These are phyloP conservation scores for Raphicerus campestris DNA, from an alignment of 2,113 vertebrate species.

Conservation along the genomic window DNA sequence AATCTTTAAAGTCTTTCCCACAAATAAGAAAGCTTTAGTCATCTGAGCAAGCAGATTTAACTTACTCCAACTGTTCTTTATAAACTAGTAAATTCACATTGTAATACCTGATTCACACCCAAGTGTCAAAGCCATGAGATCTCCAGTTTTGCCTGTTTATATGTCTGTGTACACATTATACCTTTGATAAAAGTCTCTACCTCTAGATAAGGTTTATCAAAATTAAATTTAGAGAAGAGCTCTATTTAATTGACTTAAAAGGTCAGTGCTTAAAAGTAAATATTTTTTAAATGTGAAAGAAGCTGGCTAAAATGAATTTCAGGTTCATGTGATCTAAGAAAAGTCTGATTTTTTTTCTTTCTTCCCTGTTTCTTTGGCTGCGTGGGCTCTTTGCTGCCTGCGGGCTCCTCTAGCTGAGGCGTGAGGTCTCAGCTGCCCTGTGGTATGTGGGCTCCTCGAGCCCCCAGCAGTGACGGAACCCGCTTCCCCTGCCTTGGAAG, in stretches of 20 bases:
- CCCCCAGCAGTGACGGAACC: neutral
- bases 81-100: neutral
- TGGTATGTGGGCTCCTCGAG: neutral
- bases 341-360: rapidly evolving
- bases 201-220: neutral
- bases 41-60: neutral
- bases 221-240: neutral
- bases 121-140: neutral
- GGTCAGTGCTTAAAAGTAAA: neutral
- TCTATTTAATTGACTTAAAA: neutral
- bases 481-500: neutral
- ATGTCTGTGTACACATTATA: neutral
- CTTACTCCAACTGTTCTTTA: neutral
- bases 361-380: neutral
- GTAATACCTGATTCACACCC: neutral
- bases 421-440: neutral
- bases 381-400: neutral
- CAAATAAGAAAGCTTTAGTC: neutral
- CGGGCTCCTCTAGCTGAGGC: neutral
- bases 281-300: neutral
- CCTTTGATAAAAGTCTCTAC: neutral
- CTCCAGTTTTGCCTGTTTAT: neutral
- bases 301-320: neutral
- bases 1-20: neutral
- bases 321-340: neutral